These are phyloP conservation scores for Sitobion miscanthi DNA, from an alignment of 1,140 invertebrate genomes.

Conservation along the genomic window DNA sequence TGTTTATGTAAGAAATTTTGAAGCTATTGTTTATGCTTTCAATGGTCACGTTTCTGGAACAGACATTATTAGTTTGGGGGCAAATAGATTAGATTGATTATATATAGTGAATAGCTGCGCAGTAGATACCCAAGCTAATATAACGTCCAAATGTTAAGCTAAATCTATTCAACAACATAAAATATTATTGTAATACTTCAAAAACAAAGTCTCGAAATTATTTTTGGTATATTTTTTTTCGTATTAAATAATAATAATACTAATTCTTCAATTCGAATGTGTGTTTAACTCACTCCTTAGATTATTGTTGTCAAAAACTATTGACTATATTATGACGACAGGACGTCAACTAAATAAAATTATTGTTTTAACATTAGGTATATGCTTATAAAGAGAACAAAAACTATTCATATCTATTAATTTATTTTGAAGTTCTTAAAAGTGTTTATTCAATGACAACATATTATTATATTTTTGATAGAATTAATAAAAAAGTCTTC, in stretches of 20 bases:
- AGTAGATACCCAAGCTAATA: background rate
- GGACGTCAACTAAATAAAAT: background rate
- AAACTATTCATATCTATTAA: background rate
- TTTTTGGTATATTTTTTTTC: background rate
- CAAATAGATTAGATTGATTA: slow-evolving; percentile 13
- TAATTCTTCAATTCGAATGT: background rate
- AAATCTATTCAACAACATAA: background rate
- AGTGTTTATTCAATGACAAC: background rate
- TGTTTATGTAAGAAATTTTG: slow-evolving; percentile 3
- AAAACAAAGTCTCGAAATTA: background rate
- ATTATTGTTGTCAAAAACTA: background rate
- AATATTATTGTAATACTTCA: background rate
- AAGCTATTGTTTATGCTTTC: background rate
- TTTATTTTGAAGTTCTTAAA: background rate
- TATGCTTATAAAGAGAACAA: too few species aligned
- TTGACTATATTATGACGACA: background rate
- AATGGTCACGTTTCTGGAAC: background rate
- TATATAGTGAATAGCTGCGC: background rate
- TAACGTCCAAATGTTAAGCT: background rate
- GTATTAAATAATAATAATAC: background rate
- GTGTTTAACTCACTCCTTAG: background rate
- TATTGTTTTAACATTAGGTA: background rate
- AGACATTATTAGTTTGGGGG: slow-evolving; percentile 1
- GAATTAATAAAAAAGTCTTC: background rate
- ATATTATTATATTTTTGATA: background rate